Evolutionary conservation across 2,113 vertebrate species (phyloP).

Genomic region (Corythornis madagascariensis): DNA sequence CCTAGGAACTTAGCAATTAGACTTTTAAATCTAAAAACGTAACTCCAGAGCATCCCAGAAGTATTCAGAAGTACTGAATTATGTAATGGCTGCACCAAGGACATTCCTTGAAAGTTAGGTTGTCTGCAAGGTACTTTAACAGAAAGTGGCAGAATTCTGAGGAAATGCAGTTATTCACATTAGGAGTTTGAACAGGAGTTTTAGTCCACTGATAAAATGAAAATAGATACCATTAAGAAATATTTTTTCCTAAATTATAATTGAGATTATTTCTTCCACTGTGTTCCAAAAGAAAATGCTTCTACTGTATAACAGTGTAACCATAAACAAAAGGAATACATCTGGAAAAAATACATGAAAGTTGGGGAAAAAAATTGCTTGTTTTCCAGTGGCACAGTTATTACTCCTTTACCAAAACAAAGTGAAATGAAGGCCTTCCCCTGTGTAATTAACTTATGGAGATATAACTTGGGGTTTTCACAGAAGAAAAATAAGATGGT

Average conservation of each 20-base stretch:
- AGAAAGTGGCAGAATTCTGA: neutral
- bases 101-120: constrained; percentile 50
- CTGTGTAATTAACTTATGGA: neutral
- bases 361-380: neutral
- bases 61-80: constrained; percentile 62
- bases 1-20: constrained; percentile 63
- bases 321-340: neutral
- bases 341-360: neutral
- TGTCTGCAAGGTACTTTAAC: neutral
- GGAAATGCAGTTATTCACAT: neutral
- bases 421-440: neutral
- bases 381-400: neutral
- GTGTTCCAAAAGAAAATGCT: neutral
- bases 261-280: neutral
- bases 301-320: neutral
- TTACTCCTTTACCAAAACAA: neutral
- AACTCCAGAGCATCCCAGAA: constrained; percentile 60
- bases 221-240: neutral
- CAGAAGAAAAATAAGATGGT: neutral
- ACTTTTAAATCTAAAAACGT: constrained; percentile 67
- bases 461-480: neutral
- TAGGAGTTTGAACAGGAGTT: neutral
- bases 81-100: constrained; percentile 58
- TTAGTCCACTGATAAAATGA: neutral
- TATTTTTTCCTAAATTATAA: neutral